Base-by-base conservation (phyloP, 1,140 invertebrate species). In the Monomorium pharaonis region DNA sequence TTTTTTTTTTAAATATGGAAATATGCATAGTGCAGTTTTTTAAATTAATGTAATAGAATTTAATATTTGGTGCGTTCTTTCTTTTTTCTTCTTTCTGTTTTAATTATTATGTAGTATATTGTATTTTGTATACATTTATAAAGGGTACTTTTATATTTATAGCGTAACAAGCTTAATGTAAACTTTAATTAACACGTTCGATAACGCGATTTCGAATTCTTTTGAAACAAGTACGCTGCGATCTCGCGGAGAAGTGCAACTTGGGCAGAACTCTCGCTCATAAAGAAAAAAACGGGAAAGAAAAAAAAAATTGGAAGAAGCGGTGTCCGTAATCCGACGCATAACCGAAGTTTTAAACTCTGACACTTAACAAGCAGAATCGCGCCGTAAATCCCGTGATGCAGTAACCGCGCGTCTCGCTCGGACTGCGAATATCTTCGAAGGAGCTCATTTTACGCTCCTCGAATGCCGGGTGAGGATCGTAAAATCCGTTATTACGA, bases 291-390 rank as follows among this genome's bases (percentile, higher is more conserved):
- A 42, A 10, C 51, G 37, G 18, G n/a, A 24, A 70, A 47, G 37
- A 63, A 84, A 65, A 37, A 72, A 62, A 65, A 44, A 44, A 10
- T 67, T 24, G 30, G 42, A 54, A 81, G 70, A 24, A 72, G 42
- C 37, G 37, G 54, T 24, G 21, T 21, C 72, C 56, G 24, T 80
- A 80, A 80, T 72, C 58, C 21, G n/a, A 42, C 9, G n/a, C 51
- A 83, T 72, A 83, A 74, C 24, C 24, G 51, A 72, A 85, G n/a
- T 69, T 75, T 51, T 44, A 33, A 85, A 83, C 49, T 84, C 67
- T 62, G 63, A 80, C 70, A 77, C 21, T 89, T 63, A 88, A 89
- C 84, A 76, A 86, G 81, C 60, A 65, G 42, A 88, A 89, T 85
- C 60, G 75, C 3, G 47, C 54, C 42, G 27, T 86, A 88, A 88